Conservation (phyloP, 2,888 invertebrate species). For the Dynastes maya region DNA sequence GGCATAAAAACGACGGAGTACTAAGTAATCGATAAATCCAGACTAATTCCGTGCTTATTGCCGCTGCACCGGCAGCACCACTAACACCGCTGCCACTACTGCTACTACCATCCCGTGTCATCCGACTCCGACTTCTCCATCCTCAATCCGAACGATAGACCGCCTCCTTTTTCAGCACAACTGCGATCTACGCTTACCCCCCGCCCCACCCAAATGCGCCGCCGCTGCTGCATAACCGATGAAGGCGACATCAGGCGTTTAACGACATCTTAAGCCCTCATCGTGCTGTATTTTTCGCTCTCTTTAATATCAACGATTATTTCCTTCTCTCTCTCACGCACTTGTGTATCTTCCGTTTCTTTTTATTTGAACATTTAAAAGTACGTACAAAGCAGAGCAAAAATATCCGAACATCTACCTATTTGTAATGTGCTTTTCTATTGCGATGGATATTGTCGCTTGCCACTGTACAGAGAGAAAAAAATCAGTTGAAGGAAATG, state of each 20-base stretch:
- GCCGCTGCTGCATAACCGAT: constrained; percentile 35
- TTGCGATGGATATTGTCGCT: neutral
- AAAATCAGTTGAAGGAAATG: neutral
- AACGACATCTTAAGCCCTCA: constrained; percentile 45
- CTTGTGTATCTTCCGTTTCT: neutral
- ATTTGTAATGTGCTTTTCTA: neutral
- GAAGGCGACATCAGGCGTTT: constrained; percentile 50
- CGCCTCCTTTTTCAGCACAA: neutral
- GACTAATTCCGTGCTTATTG: constrained; percentile 69
- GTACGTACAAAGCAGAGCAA: neutral
- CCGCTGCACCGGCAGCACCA: constrained; percentile 51
- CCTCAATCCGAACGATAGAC: neutral
- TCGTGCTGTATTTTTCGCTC: constrained; percentile 46
- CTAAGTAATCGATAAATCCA: constrained; percentile 69
- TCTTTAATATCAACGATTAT: constrained; percentile 29
- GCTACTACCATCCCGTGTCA: neutral
- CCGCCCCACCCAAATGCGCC: neutral
- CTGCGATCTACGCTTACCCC: neutral
- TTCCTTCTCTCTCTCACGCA: neutral
- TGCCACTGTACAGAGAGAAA: neutral
- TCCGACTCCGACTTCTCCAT: neutral
- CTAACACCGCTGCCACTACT: neutral
- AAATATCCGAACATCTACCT: neutral
- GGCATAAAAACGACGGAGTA: constrained; percentile 67
- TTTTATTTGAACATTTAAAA: neutral